Conservation (phyloP, 2,113 vertebrate species). For the Vanacampus margaritifer region DNA sequence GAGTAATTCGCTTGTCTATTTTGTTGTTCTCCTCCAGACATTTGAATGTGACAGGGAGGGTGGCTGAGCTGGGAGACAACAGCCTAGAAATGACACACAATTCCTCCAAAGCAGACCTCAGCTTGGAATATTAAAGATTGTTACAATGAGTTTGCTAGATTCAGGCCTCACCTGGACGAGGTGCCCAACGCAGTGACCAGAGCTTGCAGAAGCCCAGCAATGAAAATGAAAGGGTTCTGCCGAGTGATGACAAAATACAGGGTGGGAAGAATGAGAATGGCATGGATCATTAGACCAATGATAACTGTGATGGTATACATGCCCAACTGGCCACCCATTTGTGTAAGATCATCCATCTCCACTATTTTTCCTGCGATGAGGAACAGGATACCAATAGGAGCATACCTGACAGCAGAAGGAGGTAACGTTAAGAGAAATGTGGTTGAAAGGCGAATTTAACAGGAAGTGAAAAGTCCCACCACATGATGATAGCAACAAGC, state of each 20-base stretch:
- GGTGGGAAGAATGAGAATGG: constrained; percentile 85
- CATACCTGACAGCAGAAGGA: constrained; percentile 78
- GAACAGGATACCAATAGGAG: constrained; percentile 92
- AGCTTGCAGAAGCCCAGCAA: constrained; percentile 90
- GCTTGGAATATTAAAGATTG: neutral
- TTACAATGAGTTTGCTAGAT: neutral
- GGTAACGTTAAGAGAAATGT: neutral
- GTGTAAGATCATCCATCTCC: constrained; percentile 96
- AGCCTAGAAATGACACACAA: neutral
- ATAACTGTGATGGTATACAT: constrained; percentile 98
- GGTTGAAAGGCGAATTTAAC: neutral
- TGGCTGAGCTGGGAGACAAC: constrained; percentile 82
- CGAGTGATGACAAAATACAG: constrained; percentile 90
- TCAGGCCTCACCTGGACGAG: constrained; percentile 83
- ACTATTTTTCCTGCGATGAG: constrained; percentile 96
- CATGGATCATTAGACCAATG: constrained; percentile 88
- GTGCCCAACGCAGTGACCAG: constrained; percentile 92
- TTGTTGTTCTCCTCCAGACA: constrained; percentile 94
- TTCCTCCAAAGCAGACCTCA: neutral
- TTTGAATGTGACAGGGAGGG: constrained; percentile 92
- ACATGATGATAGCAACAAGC: constrained; percentile 94
- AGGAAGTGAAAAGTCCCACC: constrained; percentile 63
- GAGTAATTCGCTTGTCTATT: constrained; percentile 91
- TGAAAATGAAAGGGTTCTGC: constrained; percentile 93
- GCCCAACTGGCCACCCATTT: constrained; percentile 93